Percentiles rank a stretch among this genome's conserved stretches.
Evolutionary conservation across 2,113 vertebrate species (phyloP).

Genomic region (Solea solea): DNA sequence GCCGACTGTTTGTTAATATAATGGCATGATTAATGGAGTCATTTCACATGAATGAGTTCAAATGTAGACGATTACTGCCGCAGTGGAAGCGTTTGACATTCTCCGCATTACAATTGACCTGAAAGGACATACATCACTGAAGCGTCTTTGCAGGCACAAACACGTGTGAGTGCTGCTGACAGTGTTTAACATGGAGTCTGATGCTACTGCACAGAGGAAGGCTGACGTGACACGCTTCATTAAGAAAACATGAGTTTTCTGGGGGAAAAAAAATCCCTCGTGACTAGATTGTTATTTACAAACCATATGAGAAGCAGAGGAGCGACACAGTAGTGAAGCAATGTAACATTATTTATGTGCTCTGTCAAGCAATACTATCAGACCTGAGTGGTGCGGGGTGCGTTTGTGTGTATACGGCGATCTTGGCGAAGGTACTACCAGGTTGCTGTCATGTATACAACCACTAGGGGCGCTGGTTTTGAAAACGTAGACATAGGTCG

Average conservation of each 20-base stretch:
- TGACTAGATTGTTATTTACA: conserved; percentile 7
- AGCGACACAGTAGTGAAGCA: not conserved
- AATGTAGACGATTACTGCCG: conserved; percentile 39
- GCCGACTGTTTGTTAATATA: conserved; percentile 26
- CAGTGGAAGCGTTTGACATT: conserved; percentile 20
- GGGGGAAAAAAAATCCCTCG: not conserved
- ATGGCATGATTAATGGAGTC: conserved; percentile 60
- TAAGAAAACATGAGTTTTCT: not conserved
- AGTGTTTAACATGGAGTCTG: not conserved
- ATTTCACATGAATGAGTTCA: conserved; percentile 61
- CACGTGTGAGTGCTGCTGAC: not conserved
- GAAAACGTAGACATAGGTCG: too few species aligned
- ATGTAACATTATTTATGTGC: too few species aligned
- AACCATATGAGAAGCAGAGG: not conserved
- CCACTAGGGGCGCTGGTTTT: too few species aligned
- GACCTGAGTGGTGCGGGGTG: too few species aligned
- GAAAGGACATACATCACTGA: conserved; percentile 5
- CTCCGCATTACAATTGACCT: conserved; percentile 46
- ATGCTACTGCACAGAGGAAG: not conserved
- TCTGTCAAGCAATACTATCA: too few species aligned
- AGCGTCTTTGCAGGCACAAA: not conserved
- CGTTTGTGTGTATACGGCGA: too few species aligned
- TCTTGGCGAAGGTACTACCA: too few species aligned
- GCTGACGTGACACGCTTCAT: not conserved
- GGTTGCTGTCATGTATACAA: too few species aligned